Base-by-base conservation (phyloP, 2,797 vertebrate genomes). In the Lepus townsendii region DNA sequence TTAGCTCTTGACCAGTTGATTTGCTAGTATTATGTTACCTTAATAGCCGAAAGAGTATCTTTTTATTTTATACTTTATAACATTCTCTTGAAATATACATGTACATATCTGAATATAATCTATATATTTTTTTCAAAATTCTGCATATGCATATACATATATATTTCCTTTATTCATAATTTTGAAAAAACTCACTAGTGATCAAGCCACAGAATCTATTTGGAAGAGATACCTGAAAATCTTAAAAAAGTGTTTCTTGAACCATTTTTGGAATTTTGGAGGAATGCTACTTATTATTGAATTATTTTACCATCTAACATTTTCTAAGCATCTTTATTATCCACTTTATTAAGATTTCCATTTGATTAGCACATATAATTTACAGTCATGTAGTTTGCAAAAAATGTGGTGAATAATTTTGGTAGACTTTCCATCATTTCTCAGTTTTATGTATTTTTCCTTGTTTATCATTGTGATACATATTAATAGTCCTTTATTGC, bases 361-460 rank as follows among this genome's bases (percentile, higher is more conserved):
- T 91, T 69, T 79, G 66, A 83, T 72, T 73, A 63, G 4, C 11
- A 52, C 11, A 26, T 78, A 62, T 57, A 75, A 8, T 16, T 57
- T 85, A 75, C 8, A 75, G 14, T 79, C 7, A 60, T 83, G 2
- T 86, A n/a, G 7, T 62, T 90, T 94, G 12, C 5, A 90, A 83
- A 42, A 84, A 54, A 83, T 60, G 32, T 78, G 79, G 8, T 82
- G 14, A 65, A n/a, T 83, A 83, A 69, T 2, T 73, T 78, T 88
- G 30, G 32, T 35, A 83, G 30, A 42, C 16, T 75, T 11, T 17
- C 7, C 4, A 38, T 54, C 16, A n/a, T 83, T 65, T 57, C 50
- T 77, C 54, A 57, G 50, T 93, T 80, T 88, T 66, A 75, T 75
- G 24, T 75, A 13, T 54, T 71, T 80, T 91, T 75, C 14, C 54